A percentile compares a stretch with the other conserved stretches of the same genome.
Conservation (phyloP, 2,113 vertebrate genomes). For the Python bivittatus region DNA sequence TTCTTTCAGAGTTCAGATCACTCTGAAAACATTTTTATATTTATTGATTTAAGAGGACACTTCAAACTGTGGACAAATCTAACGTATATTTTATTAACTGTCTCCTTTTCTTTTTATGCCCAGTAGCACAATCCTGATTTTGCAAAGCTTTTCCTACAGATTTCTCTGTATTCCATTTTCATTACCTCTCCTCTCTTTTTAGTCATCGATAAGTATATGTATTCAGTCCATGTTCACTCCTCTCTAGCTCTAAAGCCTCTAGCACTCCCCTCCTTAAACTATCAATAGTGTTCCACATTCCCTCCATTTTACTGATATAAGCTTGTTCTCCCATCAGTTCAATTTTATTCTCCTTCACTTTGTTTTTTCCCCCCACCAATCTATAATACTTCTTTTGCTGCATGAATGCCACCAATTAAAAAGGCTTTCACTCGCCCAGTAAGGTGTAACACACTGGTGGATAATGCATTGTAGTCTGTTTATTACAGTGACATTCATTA, state of each 20-base stretch:
- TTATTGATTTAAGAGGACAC: neutral
- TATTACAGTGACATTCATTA: neutral
- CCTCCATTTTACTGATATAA: neutral
- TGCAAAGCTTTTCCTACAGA: neutral
- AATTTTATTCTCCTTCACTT: neutral
- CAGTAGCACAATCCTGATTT: neutral
- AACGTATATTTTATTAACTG: neutral
- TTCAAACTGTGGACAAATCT: neutral
- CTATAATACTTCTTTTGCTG: neutral
- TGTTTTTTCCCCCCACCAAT: neutral
- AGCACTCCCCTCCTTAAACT: neutral
- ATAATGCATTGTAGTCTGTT: neutral
- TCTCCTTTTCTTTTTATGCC: neutral
- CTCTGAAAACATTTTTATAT: neutral
- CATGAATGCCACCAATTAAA: neutral
- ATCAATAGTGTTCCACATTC: neutral
- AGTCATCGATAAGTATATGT: neutral
- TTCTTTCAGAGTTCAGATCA: neutral
- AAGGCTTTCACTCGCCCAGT: neutral
- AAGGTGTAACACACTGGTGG: neutral
- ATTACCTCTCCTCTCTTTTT: neutral
- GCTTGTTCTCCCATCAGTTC: neutral
- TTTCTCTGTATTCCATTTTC: neutral
- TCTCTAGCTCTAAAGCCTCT: neutral
- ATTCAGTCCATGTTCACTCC: neutral